Evolutionary conservation across 2,797 vertebrate genomes (phyloP), one percentile per base, ranked within the genome.

Genomic region (Megalops cyprinoides): DNA sequence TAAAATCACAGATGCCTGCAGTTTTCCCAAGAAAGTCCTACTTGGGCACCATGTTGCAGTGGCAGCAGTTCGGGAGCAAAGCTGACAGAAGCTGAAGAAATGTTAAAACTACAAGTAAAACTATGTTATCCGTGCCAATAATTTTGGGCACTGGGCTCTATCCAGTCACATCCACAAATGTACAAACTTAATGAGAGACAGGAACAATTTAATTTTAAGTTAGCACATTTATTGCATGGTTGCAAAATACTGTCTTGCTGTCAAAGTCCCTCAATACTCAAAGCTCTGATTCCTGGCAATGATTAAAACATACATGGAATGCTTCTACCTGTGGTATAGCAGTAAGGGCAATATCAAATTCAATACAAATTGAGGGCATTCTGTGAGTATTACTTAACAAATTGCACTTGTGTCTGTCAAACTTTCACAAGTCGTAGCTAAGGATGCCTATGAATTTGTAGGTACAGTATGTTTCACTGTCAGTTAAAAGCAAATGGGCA

Each of bases 391-490:
- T 44, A 71, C 18, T 44, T 42, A 39, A 39, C 67, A 71, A 71
- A 23, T 20, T 71, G n/a, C 67, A 71, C 67, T 71, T 39, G 67
- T n/a, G 67, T 44, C 15, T 60, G 20, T 15, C 0, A 65, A 23
- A 34, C 23, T n/a, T n/a, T n/a, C 23, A 34, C 14, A 2, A 34
- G 31, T 25, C 55, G 75, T 60, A 80, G 25, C n/a, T 18, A 49
- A 49, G 44, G 18, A 10, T 62, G 28, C 39, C 31, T 79, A 39
- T 60, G 42, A 58, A 74, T 60, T 9, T 37, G 74, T 25, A 60
- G 79, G 79, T 74, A n/a, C n/a, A n/a, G n/a, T n/a, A 80, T 80
- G 79, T 75, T 80, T 71, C 55, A 74, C 37, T 46, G 37, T 80
- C 74, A 51, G n/a, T 18, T 44, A 78, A n/a, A 39, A 74, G 71